phyloP scores from a whole-genome alignment of 2,888 invertebrate species.

The Oithona nana region DNA sequence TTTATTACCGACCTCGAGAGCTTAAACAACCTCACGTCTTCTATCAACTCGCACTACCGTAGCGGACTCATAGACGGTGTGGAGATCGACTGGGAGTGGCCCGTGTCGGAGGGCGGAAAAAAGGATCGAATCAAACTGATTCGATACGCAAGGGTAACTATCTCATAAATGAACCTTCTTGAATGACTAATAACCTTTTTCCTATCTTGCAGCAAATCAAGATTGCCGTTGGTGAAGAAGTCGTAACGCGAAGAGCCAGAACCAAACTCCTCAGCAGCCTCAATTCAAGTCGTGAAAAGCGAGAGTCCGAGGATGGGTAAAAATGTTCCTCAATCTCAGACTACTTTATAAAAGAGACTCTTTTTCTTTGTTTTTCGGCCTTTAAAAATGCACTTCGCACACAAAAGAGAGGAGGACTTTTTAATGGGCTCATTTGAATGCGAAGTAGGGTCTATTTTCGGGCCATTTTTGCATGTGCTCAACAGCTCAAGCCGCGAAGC shows the following conservation, averaged over 20 bases:
- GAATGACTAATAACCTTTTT: no score
- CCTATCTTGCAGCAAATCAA: constrained; percentile 1
- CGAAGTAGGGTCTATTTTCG: no score
- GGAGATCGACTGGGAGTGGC: constrained; percentile 22
- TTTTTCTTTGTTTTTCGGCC: no score
- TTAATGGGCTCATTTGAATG: no score
- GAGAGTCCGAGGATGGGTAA: background rate
- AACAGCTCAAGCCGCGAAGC: no score
- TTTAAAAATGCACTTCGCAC: no score
- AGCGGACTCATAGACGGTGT: constrained; percentile 19
- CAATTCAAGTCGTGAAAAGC: background rate
- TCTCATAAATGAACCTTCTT: no score
- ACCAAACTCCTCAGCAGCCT: background rate
- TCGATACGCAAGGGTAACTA: constrained; percentile 19
- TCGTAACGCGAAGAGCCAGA: background rate
- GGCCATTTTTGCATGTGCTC: no score
- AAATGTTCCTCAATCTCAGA: no score
- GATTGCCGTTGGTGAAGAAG: constrained; percentile 1
- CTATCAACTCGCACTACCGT: constrained; percentile 16
- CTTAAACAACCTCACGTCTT: constrained; percentile 19
- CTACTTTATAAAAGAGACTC: no score
- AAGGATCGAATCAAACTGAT: constrained; percentile 20
- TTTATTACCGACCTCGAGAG: constrained; percentile 18
- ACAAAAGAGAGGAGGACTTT: no score
- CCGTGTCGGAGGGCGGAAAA: constrained; percentile 17